A percentile compares a stretch with the other conserved stretches of the same genome.
phyloP scores from a whole-genome alignment of 2,888 invertebrate species.

The Trisateles emortualis region DNA sequence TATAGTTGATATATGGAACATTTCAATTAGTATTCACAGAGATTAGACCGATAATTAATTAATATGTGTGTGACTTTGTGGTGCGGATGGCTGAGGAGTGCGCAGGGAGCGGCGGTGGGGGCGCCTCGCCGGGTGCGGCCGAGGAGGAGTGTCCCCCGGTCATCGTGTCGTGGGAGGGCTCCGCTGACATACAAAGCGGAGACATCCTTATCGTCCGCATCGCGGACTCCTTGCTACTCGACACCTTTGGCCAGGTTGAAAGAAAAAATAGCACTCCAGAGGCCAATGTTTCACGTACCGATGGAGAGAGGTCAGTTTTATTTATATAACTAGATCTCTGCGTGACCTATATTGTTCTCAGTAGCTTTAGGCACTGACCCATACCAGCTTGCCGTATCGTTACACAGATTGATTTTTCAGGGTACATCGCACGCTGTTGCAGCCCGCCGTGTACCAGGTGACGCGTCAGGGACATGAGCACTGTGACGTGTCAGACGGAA shows the following conservation, averaged over 20 bases:
- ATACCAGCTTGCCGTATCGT: constrained; percentile 20
- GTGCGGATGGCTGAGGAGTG: constrained; percentile 80
- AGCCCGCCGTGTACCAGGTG: constrained; percentile 90
- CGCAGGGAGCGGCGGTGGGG: constrained; percentile 48
- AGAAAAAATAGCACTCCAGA: constrained; percentile 62
- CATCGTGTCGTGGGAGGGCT: constrained; percentile 89
- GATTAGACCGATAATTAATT: constrained; percentile 63
- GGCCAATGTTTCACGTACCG: constrained; percentile 60
- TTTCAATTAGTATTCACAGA: constrained; percentile 57
- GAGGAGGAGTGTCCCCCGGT: constrained; percentile 86
- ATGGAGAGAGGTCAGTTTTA: constrained; percentile 67
- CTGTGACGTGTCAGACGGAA: constrained; percentile 90
- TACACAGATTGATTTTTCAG: constrained; percentile 60
- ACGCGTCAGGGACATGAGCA: constrained; percentile 90
- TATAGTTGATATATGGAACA: constrained; percentile 37
- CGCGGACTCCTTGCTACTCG: constrained; percentile 87
- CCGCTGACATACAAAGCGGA: constrained; percentile 90
- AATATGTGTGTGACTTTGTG: constrained; percentile 66
- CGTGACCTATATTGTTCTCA: constrained; percentile 30
- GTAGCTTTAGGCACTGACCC: constrained; percentile 31
- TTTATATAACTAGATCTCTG: constrained; percentile 25
- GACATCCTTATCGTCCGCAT: constrained; percentile 91
- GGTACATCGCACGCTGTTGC: constrained; percentile 84
- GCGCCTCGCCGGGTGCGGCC: constrained; percentile 48
- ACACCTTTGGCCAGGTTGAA: constrained; percentile 60